Evolutionary conservation across 2,888 invertebrate genomes (phyloP).

Genomic region (Chloromyia formosa): DNA sequence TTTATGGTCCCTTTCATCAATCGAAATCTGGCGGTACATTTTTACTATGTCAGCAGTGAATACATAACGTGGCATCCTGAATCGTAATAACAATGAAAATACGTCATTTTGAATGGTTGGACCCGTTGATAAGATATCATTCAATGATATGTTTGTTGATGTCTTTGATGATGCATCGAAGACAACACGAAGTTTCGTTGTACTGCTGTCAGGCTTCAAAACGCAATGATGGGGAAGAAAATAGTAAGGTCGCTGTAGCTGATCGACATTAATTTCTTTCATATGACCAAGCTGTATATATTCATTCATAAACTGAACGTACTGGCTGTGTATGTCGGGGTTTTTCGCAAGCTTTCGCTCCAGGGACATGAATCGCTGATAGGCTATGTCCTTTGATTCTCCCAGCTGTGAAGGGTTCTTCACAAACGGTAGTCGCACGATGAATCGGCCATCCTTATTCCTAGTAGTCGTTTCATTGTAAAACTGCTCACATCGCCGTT

Average conservation of each 20-base stretch:
- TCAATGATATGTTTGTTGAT: constrained; percentile 49
- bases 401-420: not conserved
- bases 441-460: not conserved
- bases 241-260: constrained; percentile 11
- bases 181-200: constrained; percentile 46
- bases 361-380: not conserved
- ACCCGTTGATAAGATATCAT: constrained; percentile 52
- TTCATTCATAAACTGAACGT: not conserved
- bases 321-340: not conserved
- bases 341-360: not conserved
- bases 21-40: constrained; percentile 53
- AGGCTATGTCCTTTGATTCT: not conserved
- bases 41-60: constrained; percentile 52
- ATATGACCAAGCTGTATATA: not conserved
- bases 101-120: constrained; percentile 51
- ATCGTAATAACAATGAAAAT: constrained; percentile 30
- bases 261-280: not conserved
- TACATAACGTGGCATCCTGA: constrained; percentile 36
- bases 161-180: constrained; percentile 46
- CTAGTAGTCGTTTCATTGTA: not conserved
- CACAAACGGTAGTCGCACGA: not conserved
- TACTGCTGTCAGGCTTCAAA: constrained; percentile 40
- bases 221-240: constrained; percentile 32
- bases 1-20: constrained; percentile 47
- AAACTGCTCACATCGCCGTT: not conserved